Conservation (phyloP, 2,113 vertebrate species). For the Rhea pennata region DNA sequence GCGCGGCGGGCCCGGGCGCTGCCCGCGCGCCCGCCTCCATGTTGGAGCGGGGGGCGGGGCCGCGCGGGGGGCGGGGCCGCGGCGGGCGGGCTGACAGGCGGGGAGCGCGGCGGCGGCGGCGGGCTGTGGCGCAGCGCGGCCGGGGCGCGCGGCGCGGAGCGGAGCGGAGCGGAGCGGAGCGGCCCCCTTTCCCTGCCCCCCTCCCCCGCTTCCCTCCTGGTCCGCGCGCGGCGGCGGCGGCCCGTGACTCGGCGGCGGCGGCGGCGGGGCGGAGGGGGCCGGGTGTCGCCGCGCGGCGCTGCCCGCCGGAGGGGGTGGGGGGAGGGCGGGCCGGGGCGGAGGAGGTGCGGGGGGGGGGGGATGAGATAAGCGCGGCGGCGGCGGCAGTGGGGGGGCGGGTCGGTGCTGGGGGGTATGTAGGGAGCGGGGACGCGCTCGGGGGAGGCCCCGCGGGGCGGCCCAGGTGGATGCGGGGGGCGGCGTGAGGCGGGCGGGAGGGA, state of each 20-base stretch:
- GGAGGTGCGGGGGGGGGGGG: conserved; percentile 16
- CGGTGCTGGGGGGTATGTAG: neutral
- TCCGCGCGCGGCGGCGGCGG: neutral
- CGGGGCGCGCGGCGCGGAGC: too few relatives aligned
- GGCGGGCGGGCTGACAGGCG: neutral
- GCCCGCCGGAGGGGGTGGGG: neutral
- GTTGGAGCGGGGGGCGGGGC: neutral
- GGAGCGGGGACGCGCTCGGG: neutral
- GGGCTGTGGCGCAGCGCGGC: conserved; percentile 2
- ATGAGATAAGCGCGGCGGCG: neutral
- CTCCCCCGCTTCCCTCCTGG: neutral
- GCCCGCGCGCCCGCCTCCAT: neutral
- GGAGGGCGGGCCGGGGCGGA: neutral
- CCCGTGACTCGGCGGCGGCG: too few relatives aligned
- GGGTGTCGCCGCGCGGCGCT: neutral
- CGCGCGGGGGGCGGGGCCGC: neutral
- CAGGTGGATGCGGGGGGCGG: neutral
- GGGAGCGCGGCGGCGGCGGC: neutral
- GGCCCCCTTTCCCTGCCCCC: neutral
- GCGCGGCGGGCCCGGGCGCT: neutral
- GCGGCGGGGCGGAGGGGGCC: neutral
- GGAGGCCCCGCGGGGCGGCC: neutral
- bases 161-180: too few relatives aligned
- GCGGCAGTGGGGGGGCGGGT: neutral
- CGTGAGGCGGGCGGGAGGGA: neutral